A percentile compares a stretch with the other conserved stretches of the same genome.
These are phyloP conservation scores for Tyrannus savana DNA, from an alignment of 2,113 vertebrate genomes.

Conservation along the genomic window DNA sequence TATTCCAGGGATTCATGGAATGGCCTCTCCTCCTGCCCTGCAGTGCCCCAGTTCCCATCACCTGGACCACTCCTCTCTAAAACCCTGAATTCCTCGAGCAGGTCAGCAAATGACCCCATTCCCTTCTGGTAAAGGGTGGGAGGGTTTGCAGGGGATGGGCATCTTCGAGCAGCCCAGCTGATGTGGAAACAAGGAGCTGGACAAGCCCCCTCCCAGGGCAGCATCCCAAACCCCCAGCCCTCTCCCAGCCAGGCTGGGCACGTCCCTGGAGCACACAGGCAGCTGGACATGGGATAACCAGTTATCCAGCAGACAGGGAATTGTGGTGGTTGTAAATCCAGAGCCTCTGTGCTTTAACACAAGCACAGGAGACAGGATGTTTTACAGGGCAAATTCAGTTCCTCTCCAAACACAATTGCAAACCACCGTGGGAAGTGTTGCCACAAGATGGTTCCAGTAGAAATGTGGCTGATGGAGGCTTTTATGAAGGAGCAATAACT, in stretches of 20 bases:
- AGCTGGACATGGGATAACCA: rapidly evolving
- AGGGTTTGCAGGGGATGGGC: not conserved
- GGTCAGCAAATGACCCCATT: not conserved
- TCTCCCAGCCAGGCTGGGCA: not conserved
- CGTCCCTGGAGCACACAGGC: rapidly evolving
- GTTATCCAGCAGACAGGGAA: not conserved
- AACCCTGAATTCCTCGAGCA: not conserved
- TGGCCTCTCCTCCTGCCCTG: not conserved
- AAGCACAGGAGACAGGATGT: not conserved
- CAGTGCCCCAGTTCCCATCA: not conserved
- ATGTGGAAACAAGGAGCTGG: too few species aligned
- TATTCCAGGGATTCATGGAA: not conserved
- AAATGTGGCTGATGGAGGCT: not conserved
- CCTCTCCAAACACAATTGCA: not conserved
- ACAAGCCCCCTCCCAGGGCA: not conserved
- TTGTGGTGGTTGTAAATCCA: too few species aligned
- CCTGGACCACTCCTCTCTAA: not conserved
- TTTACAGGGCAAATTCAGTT: not conserved
- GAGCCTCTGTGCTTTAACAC: not conserved
- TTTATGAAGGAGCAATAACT: not conserved
- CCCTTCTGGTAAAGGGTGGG: not conserved
- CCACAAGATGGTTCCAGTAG: not conserved
- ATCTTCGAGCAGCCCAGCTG: not conserved
- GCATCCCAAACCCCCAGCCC: not conserved
- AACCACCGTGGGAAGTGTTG: not conserved